Evolutionary conservation across 2,797 vertebrate genomes (phyloP), one percentile per base, ranked within the genome.

Genomic region (Thamnophis elegans): DNA sequence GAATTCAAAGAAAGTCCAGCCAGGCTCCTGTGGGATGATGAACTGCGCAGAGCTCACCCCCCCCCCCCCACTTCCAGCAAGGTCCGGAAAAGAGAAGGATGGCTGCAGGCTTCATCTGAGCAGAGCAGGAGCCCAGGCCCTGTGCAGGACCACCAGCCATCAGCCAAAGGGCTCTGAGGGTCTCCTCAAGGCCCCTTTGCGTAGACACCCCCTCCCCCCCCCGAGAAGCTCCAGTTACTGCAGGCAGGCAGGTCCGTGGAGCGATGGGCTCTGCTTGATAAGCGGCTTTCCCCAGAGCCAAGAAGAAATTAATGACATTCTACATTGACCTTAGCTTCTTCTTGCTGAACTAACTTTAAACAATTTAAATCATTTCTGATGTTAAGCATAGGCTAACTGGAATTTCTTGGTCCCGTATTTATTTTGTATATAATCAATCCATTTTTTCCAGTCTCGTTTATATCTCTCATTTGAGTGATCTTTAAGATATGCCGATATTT

Each of bases 51-150:
- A 36, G 65, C 16, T 36, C 16, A 20, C 16, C 8, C 28, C 13
- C 6, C 36, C n/a, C 22, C 18, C 3, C 13, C 13, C 7, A n/a
- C n/a, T n/a, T n/a, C n/a, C n/a, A n/a, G 8, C n/a, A 0, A 22
- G 36, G 36, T 10, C 73, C 18, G 1, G 73, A 1, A 78, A 78
- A 78, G 73, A 42, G 36, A 42, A 78, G 8, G 32, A 1, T 10
- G 16, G 32, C 73, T 42, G 18, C 36, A 42, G 68, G 32, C 68
- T 36, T 73, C 1, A 1, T 73, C 65, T 36, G 68, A 73, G 68
- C 32, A 36, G n/a, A 36, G 68, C 32, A 36, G 68, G 32, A 14
- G 4, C 28, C 0, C 0, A 65, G 65, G 65, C 65, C 28, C 28
- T 32, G 28, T 14, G 62, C 0, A 13, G 62, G 16, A 36, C 7